Conservation (phyloP, 53 echinoderm and acorn worm genomes). For the Echinometra lucunter region DNA sequence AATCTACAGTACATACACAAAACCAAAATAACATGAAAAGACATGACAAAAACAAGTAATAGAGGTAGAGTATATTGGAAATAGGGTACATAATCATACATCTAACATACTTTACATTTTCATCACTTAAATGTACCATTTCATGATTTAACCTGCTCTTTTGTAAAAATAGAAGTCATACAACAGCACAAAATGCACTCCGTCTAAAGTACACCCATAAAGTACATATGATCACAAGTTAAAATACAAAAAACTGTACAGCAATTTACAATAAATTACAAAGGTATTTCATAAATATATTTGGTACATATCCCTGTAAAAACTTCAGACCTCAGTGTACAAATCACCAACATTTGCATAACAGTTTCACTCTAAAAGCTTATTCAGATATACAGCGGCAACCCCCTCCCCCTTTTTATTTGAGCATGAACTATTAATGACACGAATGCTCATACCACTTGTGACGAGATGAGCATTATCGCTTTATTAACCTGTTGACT, state of each 20-base stretch:
- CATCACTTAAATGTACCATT: constrained; percentile 24
- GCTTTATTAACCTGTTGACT: too few species aligned
- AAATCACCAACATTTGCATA: neutral
- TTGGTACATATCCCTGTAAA: constrained; percentile 36
- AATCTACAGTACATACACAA: neutral
- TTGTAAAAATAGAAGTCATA: neutral
- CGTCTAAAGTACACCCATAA: neutral
- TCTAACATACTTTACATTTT: neutral
- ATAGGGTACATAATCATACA: constrained; percentile 6
- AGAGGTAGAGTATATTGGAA: constrained; percentile 51
- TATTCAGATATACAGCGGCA: too few species aligned
- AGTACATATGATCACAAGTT: neutral
- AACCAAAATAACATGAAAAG: neutral
- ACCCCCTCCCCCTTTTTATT: too few species aligned
- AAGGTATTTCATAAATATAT: constrained; percentile 30
- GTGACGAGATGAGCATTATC: too few species aligned
- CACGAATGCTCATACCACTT: too few species aligned
- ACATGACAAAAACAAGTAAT: neutral
- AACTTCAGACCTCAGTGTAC: neutral
- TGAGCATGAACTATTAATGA: too few species aligned
- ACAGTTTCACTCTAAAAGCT: too few species aligned
- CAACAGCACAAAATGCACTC: neutral
- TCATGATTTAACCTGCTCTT: neutral
- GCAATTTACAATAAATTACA: neutral
- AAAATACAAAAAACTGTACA: neutral